Evolutionary conservation across 2,797 vertebrate species (phyloP).

Genomic region (Sternotherus odoratus): DNA sequence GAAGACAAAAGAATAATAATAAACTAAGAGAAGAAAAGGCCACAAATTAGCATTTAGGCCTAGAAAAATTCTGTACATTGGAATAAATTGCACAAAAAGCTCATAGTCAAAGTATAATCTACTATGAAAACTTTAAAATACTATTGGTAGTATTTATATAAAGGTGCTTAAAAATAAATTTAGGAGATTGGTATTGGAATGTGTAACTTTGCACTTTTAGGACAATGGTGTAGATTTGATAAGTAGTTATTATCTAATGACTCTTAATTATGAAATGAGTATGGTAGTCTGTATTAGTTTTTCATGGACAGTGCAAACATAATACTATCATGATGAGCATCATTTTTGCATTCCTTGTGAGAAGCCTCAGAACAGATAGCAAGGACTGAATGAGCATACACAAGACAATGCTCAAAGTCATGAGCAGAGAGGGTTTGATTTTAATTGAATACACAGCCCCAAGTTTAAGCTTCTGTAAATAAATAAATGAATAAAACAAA

Average conservation of each 20-base stretch:
- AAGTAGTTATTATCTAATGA: background rate
- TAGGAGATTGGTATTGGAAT: background rate
- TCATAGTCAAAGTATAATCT: background rate
- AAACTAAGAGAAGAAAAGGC: background rate
- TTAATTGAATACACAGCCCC: background rate
- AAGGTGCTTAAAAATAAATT: background rate
- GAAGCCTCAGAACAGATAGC: background rate
- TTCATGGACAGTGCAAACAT: background rate
- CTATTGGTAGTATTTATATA: background rate
- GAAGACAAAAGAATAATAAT: background rate
- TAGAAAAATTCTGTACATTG: background rate
- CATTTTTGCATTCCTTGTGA: background rate
- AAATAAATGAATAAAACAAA: background rate
- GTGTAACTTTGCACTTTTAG: background rate
- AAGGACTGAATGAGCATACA: background rate
- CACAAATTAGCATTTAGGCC: background rate
- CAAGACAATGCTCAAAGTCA: background rate
- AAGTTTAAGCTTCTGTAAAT: background rate
- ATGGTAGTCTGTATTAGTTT: background rate
- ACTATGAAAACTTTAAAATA: background rate
- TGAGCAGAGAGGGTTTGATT: background rate
- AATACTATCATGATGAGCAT: background rate
- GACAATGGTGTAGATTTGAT: background rate
- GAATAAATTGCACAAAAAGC: background rate
- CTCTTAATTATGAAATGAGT: background rate